A percentile compares a stretch with the other conserved stretches of the same genome.
Conservation (phyloP, 2,113 vertebrate genomes). For the Thryonomys swinderianus region DNA sequence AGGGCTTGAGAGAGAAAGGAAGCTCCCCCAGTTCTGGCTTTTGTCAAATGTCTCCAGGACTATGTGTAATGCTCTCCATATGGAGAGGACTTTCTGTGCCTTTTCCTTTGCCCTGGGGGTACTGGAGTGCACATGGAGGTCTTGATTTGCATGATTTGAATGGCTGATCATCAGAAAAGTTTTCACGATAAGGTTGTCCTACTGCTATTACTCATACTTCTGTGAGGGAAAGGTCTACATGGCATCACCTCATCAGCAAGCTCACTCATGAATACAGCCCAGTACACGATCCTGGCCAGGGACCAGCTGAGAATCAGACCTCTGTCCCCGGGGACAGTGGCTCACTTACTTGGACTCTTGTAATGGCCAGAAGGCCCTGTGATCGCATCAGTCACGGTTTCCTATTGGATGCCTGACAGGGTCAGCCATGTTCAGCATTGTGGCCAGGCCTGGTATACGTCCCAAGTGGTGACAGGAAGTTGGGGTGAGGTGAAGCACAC, state of each 20-base stretch:
- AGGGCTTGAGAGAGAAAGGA: background rate
- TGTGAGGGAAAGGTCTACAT: background rate
- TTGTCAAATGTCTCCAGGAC: background rate
- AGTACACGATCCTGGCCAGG: background rate
- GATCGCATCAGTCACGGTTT: background rate
- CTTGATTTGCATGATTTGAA: background rate
- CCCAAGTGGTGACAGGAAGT: constrained; percentile 41
- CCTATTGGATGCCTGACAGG: background rate
- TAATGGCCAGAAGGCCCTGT: background rate
- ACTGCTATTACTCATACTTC: background rate
- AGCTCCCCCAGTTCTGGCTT: background rate
- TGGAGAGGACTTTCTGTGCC: background rate
- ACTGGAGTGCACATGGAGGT: background rate
- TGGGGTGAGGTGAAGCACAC: constrained; percentile 81
- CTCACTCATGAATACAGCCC: background rate
- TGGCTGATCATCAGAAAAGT: background rate
- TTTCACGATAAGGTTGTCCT: background rate
- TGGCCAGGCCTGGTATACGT: background rate
- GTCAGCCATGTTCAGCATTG: background rate
- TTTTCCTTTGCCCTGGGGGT: background rate
- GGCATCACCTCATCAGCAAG: background rate
- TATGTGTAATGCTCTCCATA: background rate
- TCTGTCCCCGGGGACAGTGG: background rate
- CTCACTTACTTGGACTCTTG: background rate
- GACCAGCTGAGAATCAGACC: background rate